phyloP scores from a whole-genome alignment of 2,797 vertebrate genomes.

The Allobates femoralis region DNA sequence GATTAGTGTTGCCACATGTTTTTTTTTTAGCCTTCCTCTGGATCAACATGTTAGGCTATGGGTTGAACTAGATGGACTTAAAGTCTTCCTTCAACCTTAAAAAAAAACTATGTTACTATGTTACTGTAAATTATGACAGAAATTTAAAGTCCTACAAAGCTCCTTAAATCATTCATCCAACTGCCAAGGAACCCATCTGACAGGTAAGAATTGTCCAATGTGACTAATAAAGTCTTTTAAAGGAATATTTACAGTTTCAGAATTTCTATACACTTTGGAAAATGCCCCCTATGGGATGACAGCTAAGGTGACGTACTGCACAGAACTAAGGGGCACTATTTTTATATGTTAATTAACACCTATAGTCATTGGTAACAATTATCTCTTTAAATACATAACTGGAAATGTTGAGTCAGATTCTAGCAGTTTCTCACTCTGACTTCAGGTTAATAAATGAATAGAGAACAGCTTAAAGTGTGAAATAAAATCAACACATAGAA shows the following conservation, averaged over 20 bases:
- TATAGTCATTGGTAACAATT: background rate
- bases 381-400: slow-evolving; percentile 26
- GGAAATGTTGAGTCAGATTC: slow-evolving; percentile 21
- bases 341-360: slow-evolving; percentile 31
- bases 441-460: slow-evolving; percentile 5
- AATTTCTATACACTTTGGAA: background rate
- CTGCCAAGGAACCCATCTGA: background rate
- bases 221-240: background rate
- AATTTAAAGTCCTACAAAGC: too few species aligned
- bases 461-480: slow-evolving; percentile 22
- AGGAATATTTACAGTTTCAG: background rate
- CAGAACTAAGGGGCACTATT: background rate
- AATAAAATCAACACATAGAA: slow-evolving; percentile 23
- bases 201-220: background rate
- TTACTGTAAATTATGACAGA: too few species aligned
- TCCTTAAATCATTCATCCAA: background rate
- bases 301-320: background rate
- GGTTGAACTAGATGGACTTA: too few species aligned
- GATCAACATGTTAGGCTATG: too few species aligned
- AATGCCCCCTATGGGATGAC: background rate
- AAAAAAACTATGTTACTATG: too few species aligned
- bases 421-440: slow-evolving; percentile 1
- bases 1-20: too few species aligned
- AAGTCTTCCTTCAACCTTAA: too few species aligned
- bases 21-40: too few species aligned